Evolutionary conservation across 2,113 vertebrate species (phyloP).

Genomic region (Corythornis cristatus): DNA sequence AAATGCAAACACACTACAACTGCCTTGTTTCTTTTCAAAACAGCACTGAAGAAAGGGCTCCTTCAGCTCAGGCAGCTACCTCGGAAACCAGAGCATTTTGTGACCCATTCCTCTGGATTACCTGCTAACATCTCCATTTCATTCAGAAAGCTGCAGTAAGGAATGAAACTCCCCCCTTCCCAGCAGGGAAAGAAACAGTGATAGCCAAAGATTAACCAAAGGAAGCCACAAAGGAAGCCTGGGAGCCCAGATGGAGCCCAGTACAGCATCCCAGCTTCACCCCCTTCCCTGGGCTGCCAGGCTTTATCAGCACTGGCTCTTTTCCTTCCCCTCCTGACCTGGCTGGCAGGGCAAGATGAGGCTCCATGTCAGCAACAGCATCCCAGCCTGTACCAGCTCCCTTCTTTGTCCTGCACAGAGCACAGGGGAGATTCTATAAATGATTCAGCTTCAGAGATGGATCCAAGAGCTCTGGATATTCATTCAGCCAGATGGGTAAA

Average conservation of each 20-base stretch:
- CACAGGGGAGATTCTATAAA: neutral
- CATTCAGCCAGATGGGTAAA: neutral
- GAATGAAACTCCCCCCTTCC: neutral
- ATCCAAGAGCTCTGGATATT: neutral
- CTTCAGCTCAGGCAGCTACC: slow-evolving; percentile 2
- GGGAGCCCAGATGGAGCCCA: neutral
- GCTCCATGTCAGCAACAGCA: neutral
- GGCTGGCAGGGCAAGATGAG: neutral
- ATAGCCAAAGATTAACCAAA: neutral
- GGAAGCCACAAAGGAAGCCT: neutral
- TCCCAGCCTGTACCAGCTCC: neutral
- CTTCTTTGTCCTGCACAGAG: neutral
- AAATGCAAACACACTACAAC: neutral
- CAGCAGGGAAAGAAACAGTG: neutral
- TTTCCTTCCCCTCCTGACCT: neutral
- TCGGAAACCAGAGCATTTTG: neutral
- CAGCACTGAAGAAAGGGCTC: slow-evolving; percentile 38
- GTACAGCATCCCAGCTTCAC: neutral
- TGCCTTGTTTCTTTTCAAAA: slow-evolving; percentile 57
- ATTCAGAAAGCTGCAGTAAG: neutral
- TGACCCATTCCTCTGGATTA: neutral
- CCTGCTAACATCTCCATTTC: slow-evolving; percentile 44
- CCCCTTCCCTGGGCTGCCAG: neutral
- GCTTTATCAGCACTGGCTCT: neutral
- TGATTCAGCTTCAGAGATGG: neutral